Evolutionary conservation across 2,113 vertebrate genomes (phyloP), one percentile per base, ranked within the genome.

Genomic region (Gorilla gorilla): DNA sequence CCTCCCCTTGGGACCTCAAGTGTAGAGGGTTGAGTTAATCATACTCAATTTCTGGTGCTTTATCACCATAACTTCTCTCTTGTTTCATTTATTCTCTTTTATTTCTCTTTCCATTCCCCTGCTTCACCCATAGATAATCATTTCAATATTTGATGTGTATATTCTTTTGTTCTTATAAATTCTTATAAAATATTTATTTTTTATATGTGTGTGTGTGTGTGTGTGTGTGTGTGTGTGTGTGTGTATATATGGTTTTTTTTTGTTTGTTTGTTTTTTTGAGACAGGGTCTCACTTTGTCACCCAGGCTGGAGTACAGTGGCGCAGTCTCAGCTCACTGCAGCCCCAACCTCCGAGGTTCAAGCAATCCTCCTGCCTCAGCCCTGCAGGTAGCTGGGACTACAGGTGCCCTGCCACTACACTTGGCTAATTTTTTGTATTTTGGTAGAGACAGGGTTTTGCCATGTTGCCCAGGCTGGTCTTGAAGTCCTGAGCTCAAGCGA

Each of bases 131-230:
- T 55, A 83, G n/a, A 22, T 11, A 73, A 0, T 90, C 70, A 57
- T 89, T 95, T 78, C 84, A 38, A 35, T 76, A 32, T 96, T 84
- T 90, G 10, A 83, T 96, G 45, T 70, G 7, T 59, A 90, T n/a
- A 92, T 79, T 95, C 27, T 83, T 93, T 96, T 78, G 40, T 83
- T 92, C 68, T 81, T 96, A 72, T 12, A 93, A 50, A 12, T 96
- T 96, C 38, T 95, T 95, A 89, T 35, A 89, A 93, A 96, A 86
- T 80, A 10, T 66, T 95, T 84, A 90, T 76, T 87, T 18, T 83
- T 70, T 72, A 14, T 88, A 6, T 17, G 4, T 27, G 3, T 61
- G 4, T 64, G 0, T 64, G 5, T 30, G 4, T 61, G 3, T 12
- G 0, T 25, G 25, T 61, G 4, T 61, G 10, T 61, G 0, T 25